Evolutionary conservation across 2,797 vertebrate genomes (phyloP).

Genomic region (Gambusia yucatana): DNA sequence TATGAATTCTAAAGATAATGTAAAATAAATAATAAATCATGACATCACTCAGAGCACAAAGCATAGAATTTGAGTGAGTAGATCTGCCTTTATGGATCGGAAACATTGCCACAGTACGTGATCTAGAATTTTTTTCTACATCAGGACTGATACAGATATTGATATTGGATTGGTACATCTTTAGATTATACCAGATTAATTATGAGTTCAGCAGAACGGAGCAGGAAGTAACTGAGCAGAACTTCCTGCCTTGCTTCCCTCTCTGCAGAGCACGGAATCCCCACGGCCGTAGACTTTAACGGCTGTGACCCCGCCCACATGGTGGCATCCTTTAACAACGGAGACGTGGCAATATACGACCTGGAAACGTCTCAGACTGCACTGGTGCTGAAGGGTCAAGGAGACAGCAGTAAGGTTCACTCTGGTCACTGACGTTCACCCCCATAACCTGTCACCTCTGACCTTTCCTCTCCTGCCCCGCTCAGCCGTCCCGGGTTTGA

Average conservation of each 20-base stretch:
- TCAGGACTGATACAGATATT: too few relatives aligned
- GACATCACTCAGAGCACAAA: too few relatives aligned
- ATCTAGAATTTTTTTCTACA: too few relatives aligned
- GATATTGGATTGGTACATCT: too few relatives aligned
- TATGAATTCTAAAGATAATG: too few relatives aligned
- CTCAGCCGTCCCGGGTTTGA: slow-evolving; percentile 85
- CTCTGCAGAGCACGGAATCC: slow-evolving; percentile 88
- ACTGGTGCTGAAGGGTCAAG: slow-evolving; percentile 89
- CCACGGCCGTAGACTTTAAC: slow-evolving; percentile 95
- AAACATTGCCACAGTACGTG: too few relatives aligned
- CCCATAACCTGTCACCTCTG: too few relatives aligned
- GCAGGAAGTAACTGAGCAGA: neutral
- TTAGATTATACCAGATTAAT: neutral
- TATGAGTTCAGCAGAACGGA: neutral
- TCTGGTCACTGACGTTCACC: too few relatives aligned
- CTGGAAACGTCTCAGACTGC: slow-evolving; percentile 93
- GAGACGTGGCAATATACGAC: slow-evolving; percentile 92
- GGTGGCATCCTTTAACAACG: slow-evolving; percentile 91
- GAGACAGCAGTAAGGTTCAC: slow-evolving; percentile 86
- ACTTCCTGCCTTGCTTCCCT: neutral
- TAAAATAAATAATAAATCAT: too few relatives aligned
- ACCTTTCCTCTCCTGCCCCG: neutral
- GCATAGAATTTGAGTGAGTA: too few relatives aligned
- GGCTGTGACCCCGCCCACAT: slow-evolving; percentile 97
- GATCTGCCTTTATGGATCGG: too few relatives aligned